Percentiles rank a stretch among this genome's conserved stretches.
phyloP scores from a whole-genome alignment of 1,140 invertebrate genomes.

The Pomacea maculata region DNA sequence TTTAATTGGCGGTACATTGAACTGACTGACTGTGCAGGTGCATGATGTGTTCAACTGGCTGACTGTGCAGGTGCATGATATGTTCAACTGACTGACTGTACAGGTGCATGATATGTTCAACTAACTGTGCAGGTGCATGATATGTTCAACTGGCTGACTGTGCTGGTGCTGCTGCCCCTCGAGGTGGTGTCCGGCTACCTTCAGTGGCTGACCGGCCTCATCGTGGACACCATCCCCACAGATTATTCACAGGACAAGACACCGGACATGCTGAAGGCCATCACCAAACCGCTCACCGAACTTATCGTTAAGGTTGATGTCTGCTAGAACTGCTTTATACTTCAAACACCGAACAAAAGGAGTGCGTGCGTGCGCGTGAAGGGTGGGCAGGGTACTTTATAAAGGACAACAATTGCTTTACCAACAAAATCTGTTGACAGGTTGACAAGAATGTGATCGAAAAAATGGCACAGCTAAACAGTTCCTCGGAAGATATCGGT shows the following conservation, averaged over 20 bases:
- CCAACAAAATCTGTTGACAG: conserved; percentile 33
- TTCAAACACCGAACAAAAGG: neutral
- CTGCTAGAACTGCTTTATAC: too few relatives aligned
- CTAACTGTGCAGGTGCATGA: conserved; percentile 65
- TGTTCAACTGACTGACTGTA: conserved; percentile 59
- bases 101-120: too few relatives aligned
- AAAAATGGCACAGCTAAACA: conserved; percentile 26
- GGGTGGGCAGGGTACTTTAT: too few relatives aligned
- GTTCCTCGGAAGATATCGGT: conserved; percentile 11
- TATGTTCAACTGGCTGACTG: conserved; percentile 71
- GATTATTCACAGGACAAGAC: neutral
- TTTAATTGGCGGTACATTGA: too few relatives aligned
- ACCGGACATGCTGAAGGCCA: conserved; percentile 62
- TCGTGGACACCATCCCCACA: conserved; percentile 50
- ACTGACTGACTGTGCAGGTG: conserved; percentile 41
- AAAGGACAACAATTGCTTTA: too few relatives aligned
- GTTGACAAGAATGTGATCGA: conserved; percentile 63
- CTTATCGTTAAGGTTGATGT: conserved; percentile 64
- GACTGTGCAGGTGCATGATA: conserved; percentile 69
- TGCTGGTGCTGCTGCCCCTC: conserved; percentile 67
- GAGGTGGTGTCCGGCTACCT: conserved; percentile 65
- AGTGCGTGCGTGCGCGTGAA: too few relatives aligned
- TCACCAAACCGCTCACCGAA: conserved; percentile 68
- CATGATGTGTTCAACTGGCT: conserved; percentile 73
- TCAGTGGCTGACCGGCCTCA: conserved; percentile 56